A percentile compares a stretch with the other conserved stretches of the same genome.
Conservation (phyloP, 2,888 invertebrate species). For the Drosophila robusta region DNA sequence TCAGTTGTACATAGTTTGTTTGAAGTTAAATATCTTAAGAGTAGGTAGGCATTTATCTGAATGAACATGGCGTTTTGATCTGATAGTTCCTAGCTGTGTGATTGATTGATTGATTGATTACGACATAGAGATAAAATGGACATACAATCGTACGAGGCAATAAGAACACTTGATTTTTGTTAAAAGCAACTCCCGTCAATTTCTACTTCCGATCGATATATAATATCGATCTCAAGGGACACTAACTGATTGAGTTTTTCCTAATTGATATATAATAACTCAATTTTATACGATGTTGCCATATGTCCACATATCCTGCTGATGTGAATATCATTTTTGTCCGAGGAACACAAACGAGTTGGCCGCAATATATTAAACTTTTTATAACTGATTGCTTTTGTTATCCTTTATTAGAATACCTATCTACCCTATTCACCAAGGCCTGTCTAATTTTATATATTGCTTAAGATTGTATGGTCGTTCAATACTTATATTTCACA, state of each 20-base stretch:
- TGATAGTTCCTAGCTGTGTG: not conserved
- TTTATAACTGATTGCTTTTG: not conserved
- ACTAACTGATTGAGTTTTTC: constrained; percentile 12
- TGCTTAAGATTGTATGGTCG: constrained; percentile 14
- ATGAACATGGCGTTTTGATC: constrained; percentile 1
- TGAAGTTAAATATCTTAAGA: not conserved
- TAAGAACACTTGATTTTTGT: constrained; percentile 8
- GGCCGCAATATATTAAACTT: not conserved
- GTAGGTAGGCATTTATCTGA: constrained; percentile 11
- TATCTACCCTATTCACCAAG: constrained; percentile 11
- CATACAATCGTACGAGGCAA: constrained; percentile 10
- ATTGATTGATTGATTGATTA: constrained; percentile 10
- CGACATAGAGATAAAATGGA: constrained; percentile 13
- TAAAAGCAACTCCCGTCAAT: not conserved
- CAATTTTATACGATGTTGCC: not conserved
- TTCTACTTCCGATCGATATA: too few relatives aligned
- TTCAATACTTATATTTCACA: not conserved
- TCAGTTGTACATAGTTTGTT: constrained; percentile 8
- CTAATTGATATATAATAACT: constrained; percentile 3
- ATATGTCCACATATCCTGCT: not conserved
- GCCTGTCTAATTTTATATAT: constrained; percentile 2
- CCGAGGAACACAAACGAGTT: constrained; percentile 25
- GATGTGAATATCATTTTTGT: not conserved
- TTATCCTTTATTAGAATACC: constrained; percentile 11
- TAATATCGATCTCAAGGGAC: constrained; percentile 6